Evolutionary conservation across 2,888 invertebrate genomes (phyloP).

Genomic region (Drosophila macrospina): DNA sequence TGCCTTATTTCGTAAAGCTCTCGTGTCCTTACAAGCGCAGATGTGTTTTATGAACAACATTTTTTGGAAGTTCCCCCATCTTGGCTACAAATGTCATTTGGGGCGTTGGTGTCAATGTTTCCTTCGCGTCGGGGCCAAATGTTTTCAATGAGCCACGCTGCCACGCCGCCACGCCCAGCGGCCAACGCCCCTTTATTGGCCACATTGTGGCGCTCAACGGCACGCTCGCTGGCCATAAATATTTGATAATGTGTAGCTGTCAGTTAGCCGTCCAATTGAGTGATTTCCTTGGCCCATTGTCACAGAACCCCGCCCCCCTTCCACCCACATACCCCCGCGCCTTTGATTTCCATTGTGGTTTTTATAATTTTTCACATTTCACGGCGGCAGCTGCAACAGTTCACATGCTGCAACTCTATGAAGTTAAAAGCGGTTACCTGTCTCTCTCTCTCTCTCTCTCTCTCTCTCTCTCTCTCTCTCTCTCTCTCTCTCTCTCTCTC

Average conservation of each 20-base stretch:
- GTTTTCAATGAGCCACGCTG: conserved; percentile 65
- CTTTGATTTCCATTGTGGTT: conserved; percentile 44
- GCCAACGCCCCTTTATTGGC: conserved; percentile 3
- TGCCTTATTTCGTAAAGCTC: conserved; percentile 2
- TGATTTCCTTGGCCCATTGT: conserved; percentile 60
- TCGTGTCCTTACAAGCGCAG: conserved; percentile 54
- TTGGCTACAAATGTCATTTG: conserved; percentile 44
- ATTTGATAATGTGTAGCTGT: conserved; percentile 78
- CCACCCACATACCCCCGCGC: conserved; percentile 6
- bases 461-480: not conserved
- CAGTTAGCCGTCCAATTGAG: conserved; percentile 77
- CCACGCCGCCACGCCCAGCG: too few relatives aligned
- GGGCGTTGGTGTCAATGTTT: conserved; percentile 76
- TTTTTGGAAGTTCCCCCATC: conserved; percentile 11
- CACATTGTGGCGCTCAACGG: conserved; percentile 41
- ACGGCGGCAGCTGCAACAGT: conserved; percentile 63
- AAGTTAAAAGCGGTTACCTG: conserved; percentile 2
- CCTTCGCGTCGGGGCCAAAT: conserved; percentile 56
- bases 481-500: conserved; percentile 24
- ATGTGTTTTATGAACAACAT: conserved; percentile 51
- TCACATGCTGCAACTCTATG: conserved; percentile 57
- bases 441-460: not conserved
- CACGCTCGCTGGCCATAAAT: conserved; percentile 57
- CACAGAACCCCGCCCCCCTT: not conserved
- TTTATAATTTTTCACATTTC: conserved; percentile 61